phyloP scores from a whole-genome alignment of 2,797 vertebrate species.

The Apodemus agrarius region DNA sequence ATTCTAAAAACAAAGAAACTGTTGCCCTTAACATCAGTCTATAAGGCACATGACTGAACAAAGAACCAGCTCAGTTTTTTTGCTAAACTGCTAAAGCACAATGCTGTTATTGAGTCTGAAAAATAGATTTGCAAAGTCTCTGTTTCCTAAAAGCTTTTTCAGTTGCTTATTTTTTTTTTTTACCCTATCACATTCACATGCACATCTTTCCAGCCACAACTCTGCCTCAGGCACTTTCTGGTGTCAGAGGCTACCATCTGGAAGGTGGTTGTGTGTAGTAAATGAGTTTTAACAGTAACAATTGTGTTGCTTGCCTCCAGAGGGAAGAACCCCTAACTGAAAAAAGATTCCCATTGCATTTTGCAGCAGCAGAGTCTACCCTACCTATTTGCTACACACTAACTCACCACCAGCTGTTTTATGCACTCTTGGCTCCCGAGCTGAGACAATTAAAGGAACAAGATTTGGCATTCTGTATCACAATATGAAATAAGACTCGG shows the following conservation, averaged over 20 bases:
- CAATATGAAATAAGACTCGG: constrained; percentile 81
- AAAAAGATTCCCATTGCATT: constrained; percentile 43
- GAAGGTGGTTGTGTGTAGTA: constrained; percentile 56
- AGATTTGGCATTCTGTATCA: constrained; percentile 81
- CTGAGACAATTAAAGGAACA: constrained; percentile 85
- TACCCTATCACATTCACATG: constrained; percentile 8
- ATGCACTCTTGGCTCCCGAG: constrained; percentile 77
- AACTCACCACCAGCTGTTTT: constrained; percentile 70
- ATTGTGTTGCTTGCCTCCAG: constrained; percentile 56
- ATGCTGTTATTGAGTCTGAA: constrained; percentile 1
- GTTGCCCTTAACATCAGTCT: neutral
- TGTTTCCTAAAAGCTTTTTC: constrained; percentile 13
- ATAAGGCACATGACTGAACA: neutral
- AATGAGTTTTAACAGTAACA: constrained; percentile 63
- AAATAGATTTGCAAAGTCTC: neutral
- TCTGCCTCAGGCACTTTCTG: constrained; percentile 39
- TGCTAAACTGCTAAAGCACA: neutral
- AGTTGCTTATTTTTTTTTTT: constrained; percentile 10
- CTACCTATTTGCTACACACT: constrained; percentile 60
- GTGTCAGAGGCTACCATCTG: constrained; percentile 73
- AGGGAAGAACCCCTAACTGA: constrained; percentile 54
- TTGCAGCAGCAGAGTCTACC: neutral
- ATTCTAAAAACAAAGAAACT: constrained; percentile 31
- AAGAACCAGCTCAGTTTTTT: neutral
- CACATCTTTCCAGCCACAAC: constrained; percentile 38